These are phyloP conservation scores for Drosophila lacicola DNA, from an alignment of 2,888 invertebrate genomes.

Conservation along the genomic window DNA sequence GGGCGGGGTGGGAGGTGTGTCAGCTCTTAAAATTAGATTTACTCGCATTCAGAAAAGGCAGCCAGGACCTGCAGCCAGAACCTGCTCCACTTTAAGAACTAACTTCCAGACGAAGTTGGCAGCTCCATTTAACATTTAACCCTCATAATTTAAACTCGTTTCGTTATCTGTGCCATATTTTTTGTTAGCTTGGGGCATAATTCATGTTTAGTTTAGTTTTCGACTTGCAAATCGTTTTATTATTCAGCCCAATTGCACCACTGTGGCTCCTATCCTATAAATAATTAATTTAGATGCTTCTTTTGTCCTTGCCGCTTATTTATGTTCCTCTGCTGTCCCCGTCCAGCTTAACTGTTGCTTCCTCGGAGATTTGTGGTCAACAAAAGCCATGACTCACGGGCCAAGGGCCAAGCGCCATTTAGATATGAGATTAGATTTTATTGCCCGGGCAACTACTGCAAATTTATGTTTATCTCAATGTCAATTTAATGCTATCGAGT, in stretches of 20 bases:
- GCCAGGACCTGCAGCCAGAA: neutral
- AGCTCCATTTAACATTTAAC: conserved; percentile 58
- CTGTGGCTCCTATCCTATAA: conserved; percentile 65
- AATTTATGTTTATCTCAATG: conserved; percentile 10
- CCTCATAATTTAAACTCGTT: conserved; percentile 68
- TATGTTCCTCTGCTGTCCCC: conserved; percentile 38
- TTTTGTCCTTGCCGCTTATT: conserved; percentile 58
- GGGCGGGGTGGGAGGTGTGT: conserved; percentile 6
- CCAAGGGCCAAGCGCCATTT: conserved; percentile 47
- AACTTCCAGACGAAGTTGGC: neutral
- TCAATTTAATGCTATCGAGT: too few relatives aligned
- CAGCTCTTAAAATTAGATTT: conserved; percentile 74
- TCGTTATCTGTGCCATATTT: conserved; percentile 58
- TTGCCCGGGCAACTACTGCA: conserved; percentile 29
- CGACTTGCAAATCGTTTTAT: conserved; percentile 76
- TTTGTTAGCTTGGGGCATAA: conserved; percentile 44
- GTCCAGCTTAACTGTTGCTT: conserved; percentile 56
- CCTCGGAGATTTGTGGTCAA: conserved; percentile 52
- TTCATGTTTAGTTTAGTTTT: conserved; percentile 62
- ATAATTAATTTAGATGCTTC: conserved; percentile 75
- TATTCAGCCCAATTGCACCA: conserved; percentile 65
- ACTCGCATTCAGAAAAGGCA: conserved; percentile 39
- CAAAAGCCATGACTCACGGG: conserved; percentile 43
- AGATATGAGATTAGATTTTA: conserved; percentile 70
- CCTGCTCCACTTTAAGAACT: conserved; percentile 29